Conservation (phyloP, 2,888 invertebrate species). For the Timandra comae region DNA sequence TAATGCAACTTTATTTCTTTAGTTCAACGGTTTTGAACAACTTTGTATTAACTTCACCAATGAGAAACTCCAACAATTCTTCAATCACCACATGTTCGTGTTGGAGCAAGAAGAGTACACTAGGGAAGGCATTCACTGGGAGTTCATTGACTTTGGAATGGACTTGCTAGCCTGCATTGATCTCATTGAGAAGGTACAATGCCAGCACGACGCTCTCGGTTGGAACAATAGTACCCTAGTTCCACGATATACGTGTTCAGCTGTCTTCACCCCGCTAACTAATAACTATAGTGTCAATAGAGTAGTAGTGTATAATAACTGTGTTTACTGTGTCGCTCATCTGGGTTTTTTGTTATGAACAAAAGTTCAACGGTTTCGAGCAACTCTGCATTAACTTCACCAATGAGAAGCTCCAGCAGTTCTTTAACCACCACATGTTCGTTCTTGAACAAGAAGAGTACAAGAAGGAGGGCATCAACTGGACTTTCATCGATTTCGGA, state of each 20-base stretch:
- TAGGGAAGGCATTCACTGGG: slow-evolving; percentile 97
- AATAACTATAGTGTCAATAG: slow-evolving; percentile 28
- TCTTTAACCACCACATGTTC: slow-evolving; percentile 99
- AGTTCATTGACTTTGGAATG: slow-evolving; percentile 99
- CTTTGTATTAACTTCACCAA: slow-evolving; percentile 99
- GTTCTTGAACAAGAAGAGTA: slow-evolving; percentile 98
- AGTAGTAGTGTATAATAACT: slow-evolving; percentile 32
- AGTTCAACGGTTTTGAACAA: slow-evolving; percentile 99
- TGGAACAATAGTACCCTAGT: slow-evolving; percentile 28
- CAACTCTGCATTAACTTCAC: slow-evolving; percentile 99
- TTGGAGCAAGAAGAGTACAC: slow-evolving; percentile 99
- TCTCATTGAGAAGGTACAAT: slow-evolving; percentile 95
- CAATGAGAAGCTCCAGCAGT: slow-evolving; percentile 98
- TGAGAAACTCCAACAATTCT: slow-evolving; percentile 99
- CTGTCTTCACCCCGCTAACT: slow-evolving; percentile 39
- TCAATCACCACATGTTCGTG: slow-evolving; percentile 99
- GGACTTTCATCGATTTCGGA: slow-evolving; percentile 98
- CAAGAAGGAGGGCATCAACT: slow-evolving; percentile 94
- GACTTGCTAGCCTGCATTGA: slow-evolving; percentile 99
- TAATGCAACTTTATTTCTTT: slow-evolving; percentile 61
- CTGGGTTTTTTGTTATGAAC: slow-evolving; percentile 51
- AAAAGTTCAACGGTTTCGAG: slow-evolving; percentile 96
- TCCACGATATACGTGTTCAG: slow-evolving; percentile 33
- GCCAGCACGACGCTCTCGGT: slow-evolving; percentile 47
- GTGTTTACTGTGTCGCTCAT: slow-evolving; percentile 40